phyloP scores from a whole-genome alignment of 2,113 vertebrate genomes.

The Anguilla rostrata region DNA sequence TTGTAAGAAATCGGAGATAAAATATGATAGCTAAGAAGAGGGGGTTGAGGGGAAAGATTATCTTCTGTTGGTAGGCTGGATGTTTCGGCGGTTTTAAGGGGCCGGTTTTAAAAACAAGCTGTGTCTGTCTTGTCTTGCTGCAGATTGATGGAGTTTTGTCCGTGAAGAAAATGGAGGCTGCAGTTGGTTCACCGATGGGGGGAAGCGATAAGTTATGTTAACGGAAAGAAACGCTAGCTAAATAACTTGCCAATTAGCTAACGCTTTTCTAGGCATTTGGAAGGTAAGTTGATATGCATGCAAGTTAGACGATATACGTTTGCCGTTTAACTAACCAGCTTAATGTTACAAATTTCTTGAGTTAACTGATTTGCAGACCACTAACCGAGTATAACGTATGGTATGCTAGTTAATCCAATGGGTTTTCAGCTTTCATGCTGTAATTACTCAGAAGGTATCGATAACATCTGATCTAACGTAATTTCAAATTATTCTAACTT shows the following conservation, averaged over 20 bases:
- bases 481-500: no score
- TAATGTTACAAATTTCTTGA: background rate
- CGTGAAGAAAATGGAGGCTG: conserved; percentile 26
- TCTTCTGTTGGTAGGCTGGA: background rate
- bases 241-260: background rate
- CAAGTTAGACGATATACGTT: background rate
- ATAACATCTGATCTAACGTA: no score
- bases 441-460: no score
- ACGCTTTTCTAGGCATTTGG: background rate
- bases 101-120: background rate
- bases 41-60: background rate
- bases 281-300: background rate
- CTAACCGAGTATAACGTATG: no score
- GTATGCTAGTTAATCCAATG: no score
- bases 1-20: background rate
- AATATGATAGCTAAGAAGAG: background rate
- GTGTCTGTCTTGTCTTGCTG: background rate
- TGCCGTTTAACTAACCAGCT: background rate
- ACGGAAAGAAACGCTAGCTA: background rate
- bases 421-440: no score
- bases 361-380: no score
- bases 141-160: background rate
- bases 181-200: background rate
- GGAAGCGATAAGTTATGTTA: conserved; percentile 1
- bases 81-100: background rate